phyloP scores from a whole-genome alignment of 2,797 vertebrate species.

The Melanotaenia boesemani region DNA sequence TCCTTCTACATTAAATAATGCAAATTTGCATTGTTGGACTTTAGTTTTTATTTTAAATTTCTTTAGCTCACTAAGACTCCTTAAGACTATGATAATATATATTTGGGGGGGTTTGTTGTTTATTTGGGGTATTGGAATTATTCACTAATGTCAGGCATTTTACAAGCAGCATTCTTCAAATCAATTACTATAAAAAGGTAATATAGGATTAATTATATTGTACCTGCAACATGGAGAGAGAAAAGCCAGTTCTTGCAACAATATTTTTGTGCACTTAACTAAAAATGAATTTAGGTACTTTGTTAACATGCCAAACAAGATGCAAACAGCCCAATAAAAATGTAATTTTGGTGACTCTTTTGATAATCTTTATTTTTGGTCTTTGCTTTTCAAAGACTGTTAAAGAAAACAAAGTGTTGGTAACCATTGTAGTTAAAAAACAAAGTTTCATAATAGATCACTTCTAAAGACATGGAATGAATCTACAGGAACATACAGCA shows the following conservation, averaged over 20 bases:
- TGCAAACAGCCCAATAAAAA: background rate
- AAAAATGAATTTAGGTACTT: background rate
- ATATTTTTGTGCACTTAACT: background rate
- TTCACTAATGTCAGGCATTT: background rate
- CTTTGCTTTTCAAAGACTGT: background rate
- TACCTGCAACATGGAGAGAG: background rate
- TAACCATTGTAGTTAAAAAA: background rate
- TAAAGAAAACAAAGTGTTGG: background rate
- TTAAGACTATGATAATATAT: background rate
- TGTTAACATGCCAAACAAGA: background rate
- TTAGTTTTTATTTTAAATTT: background rate
- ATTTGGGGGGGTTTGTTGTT: background rate
- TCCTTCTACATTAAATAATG: background rate
- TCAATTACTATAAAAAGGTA: background rate
- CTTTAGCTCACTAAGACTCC: background rate
- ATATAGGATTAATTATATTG: background rate
- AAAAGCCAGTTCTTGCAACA: background rate
- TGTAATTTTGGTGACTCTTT: background rate
- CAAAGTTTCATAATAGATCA: background rate
- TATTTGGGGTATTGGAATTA: background rate
- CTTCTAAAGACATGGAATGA: conserved; percentile 1
- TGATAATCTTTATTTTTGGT: background rate
- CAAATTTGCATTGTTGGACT: background rate
- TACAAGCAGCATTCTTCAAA: background rate
- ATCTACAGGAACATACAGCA: background rate